A percentile compares a stretch with the other conserved stretches of the same genome.
These are phyloP conservation scores for Drosophila melanica DNA, from an alignment of 1,140 invertebrate species.

Conservation along the genomic window DNA sequence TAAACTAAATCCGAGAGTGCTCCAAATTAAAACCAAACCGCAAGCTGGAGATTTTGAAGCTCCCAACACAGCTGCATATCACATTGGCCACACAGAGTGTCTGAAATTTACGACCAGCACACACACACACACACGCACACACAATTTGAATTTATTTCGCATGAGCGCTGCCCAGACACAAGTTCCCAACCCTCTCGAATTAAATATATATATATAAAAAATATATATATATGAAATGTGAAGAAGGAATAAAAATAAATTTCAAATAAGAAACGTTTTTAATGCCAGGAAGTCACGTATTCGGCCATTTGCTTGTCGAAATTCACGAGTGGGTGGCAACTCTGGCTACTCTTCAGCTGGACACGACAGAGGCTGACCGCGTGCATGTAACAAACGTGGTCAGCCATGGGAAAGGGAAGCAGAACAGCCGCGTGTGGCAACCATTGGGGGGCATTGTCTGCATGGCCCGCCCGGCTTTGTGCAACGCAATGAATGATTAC, in stretches of 20 bases:
- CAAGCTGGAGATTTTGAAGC: conserved; percentile 10
- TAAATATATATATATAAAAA: conserved; percentile 20
- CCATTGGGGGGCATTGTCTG: conserved; percentile 4
- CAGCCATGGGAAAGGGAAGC: conserved; percentile 12
- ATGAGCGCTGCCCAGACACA: conserved; percentile 21
- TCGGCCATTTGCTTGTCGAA: conserved; percentile 22
- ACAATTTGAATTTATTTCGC: conserved; percentile 41
- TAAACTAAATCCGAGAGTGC: conserved; percentile 1
- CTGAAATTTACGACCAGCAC: conserved; percentile 46
- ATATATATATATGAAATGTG: conserved; percentile 22
- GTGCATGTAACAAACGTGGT: conserved; percentile 38
- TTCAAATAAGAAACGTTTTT: conserved; percentile 52
- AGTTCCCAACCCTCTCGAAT: not conserved
- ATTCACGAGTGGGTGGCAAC: conserved; percentile 28
- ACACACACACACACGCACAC: not conserved
- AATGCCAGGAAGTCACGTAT: conserved; percentile 52
- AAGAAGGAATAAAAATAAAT: conserved; percentile 29
- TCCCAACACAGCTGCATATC: conserved; percentile 26
- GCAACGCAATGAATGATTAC: conserved; percentile 53
- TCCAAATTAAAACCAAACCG: conserved; percentile 31
- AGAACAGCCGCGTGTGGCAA: conserved; percentile 13
- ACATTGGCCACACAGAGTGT: conserved; percentile 30
- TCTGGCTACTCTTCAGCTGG: conserved; percentile 21
- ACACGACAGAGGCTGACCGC: conserved; percentile 44
- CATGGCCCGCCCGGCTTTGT: conserved; percentile 37